Evolutionary conservation across 2,888 invertebrate species (phyloP).

Genomic region (Epistrophella euchroma): DNA sequence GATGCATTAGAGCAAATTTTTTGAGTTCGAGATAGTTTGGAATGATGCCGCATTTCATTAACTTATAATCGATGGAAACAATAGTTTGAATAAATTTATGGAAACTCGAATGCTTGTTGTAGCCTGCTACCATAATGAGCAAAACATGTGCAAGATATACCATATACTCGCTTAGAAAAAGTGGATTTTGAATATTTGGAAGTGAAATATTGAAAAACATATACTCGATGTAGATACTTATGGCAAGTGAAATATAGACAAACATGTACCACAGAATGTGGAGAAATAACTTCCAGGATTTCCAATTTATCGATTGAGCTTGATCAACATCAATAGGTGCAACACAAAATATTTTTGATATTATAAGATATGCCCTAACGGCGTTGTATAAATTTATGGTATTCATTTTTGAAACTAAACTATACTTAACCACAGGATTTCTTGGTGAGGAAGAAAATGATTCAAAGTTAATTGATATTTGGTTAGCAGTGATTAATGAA

Average conservation of each 20-base stretch:
- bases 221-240: constrained; percentile 68
- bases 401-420: constrained; percentile 48
- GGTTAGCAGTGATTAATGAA: background rate
- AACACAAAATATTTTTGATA: constrained; percentile 74
- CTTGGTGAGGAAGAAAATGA: background rate
- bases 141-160: constrained; percentile 75
- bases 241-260: constrained; percentile 60
- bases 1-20: constrained; percentile 67
- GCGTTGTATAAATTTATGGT: constrained; percentile 64
- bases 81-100: constrained; percentile 58
- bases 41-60: constrained; percentile 53
- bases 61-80: constrained; percentile 74
- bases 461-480: background rate
- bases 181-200: constrained; percentile 76
- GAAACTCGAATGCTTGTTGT: constrained; percentile 54
- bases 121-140: constrained; percentile 62
- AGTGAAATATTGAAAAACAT: constrained; percentile 61
- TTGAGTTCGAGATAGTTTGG: constrained; percentile 32
- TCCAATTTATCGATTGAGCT: background rate
- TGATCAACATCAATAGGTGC: constrained; percentile 75
- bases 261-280: constrained; percentile 76
- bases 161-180: constrained; percentile 77
- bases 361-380: constrained; percentile 60
- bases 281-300: constrained; percentile 18
- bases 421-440: too few species aligned